Conservation (phyloP, 1,140 invertebrate genomes). For the Limonius californicus region DNA sequence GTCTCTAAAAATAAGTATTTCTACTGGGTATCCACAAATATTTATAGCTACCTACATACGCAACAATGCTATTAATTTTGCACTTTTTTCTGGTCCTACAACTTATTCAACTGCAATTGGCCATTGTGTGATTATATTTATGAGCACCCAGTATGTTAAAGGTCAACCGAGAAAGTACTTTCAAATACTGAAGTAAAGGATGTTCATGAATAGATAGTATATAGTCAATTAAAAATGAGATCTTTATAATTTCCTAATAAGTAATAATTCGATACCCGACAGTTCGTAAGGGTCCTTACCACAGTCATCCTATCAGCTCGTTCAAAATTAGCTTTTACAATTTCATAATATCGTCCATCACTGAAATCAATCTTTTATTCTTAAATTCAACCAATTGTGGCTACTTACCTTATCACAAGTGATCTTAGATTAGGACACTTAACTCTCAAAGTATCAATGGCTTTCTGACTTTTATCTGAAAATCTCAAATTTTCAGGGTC, state of each 20-base stretch:
- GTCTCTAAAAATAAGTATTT: no score
- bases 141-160: no score
- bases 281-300: slow-evolving; percentile 92
- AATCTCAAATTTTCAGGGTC: slow-evolving; percentile 97
- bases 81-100: no score
- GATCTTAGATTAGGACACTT: slow-evolving; percentile 83
- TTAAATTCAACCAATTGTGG: slow-evolving; percentile 8
- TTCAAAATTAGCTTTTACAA: slow-evolving; percentile 99
- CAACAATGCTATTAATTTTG: no score
- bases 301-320: slow-evolving; percentile 94
- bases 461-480: slow-evolving; percentile 98
- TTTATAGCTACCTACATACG: no score
- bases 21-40: no score
- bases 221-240: slow-evolving; percentile 80
- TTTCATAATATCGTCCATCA: slow-evolving; percentile 98
- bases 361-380: no score
- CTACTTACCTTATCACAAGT: slow-evolving; percentile 71
- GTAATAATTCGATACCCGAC: slow-evolving; percentile 86
- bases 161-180: no score
- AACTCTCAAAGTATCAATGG: slow-evolving; percentile 84
- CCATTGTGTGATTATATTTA: no score
- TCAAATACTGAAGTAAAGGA: no score
- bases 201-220: no score
- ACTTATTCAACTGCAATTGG: no score
- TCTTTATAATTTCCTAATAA: slow-evolving; percentile 90